These are phyloP conservation scores for Actinernus sp. DNA, from an alignment of 92 coral and sea anemone species.

Conservation along the genomic window DNA sequence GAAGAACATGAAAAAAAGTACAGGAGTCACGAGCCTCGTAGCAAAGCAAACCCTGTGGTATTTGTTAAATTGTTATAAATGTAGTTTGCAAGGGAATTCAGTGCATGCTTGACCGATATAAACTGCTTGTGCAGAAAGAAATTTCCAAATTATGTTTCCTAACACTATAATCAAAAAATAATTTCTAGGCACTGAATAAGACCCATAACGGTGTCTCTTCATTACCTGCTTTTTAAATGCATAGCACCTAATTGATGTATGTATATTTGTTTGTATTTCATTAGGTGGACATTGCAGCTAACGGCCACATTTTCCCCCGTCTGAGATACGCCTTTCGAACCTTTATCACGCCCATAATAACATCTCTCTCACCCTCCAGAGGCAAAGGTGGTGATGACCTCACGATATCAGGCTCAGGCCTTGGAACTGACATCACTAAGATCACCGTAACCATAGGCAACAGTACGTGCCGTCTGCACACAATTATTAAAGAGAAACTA, in stretches of 20 bases:
- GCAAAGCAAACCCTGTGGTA: too few species aligned
- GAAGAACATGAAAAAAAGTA: too few species aligned
- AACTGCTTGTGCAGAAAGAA: too few species aligned
- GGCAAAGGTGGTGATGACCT: constrained; percentile 64
- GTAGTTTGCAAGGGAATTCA: too few species aligned
- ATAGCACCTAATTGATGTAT: neutral
- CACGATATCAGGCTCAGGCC: constrained; percentile 74
- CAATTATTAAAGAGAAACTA: constrained; percentile 35
- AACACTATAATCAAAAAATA: too few species aligned
- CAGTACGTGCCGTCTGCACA: constrained; percentile 50
- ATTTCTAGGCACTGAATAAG: too few species aligned
- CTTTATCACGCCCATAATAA: constrained; percentile 69
- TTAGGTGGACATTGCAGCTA: constrained; percentile 58
- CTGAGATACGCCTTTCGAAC: constrained; percentile 67
- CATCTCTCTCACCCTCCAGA: constrained; percentile 62
- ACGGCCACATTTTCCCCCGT: constrained; percentile 60
- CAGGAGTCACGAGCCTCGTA: too few species aligned
- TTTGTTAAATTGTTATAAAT: too few species aligned
- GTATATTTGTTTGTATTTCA: too few species aligned
- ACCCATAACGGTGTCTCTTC: neutral
- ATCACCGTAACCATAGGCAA: constrained; percentile 63
- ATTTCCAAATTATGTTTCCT: too few species aligned
- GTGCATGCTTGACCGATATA: too few species aligned
- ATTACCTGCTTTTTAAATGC: neutral
- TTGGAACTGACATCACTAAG: constrained; percentile 52